Base-by-base conservation (phyloP, 2,113 vertebrate species). In the Epinephelus lanceolatus region DNA sequence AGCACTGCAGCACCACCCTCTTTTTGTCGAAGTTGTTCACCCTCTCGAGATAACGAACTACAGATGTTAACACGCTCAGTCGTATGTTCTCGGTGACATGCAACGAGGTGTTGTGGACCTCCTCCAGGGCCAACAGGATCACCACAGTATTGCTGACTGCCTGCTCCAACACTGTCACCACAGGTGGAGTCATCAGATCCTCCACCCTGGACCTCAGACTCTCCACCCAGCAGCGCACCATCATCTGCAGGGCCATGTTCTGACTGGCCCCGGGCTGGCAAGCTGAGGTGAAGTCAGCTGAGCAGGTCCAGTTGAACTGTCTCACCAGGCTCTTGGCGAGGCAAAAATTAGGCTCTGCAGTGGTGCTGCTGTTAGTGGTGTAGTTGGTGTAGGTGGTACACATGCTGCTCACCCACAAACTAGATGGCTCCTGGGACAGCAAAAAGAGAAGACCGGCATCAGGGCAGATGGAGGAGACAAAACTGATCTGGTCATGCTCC, bases 1-100 rank as follows among this genome's bases (percentile, higher is more conserved):
- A 97, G 83, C 94, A 96, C 84, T 96, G 95, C 74, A 97, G 89
- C 85, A 96, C 19, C 17, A 96, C 92, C 82, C 81, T 95, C 89
- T 94, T 96, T 52, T 92, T 93, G 23, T 86, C 87, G 52, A 94
- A 92, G 74, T 91, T 82, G 15, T 30, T 76, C 78, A 95, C 91
- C 12, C 62, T 85, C 57, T 94, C 82, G 15, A 96, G 81, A 76
- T 92, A 95, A 17, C 18, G 25, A 12, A 79, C 55, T 0, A 96
- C 61, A 19, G 95, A 81, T 0, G 85, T 21, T 12, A 96, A 68
- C 71, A 95, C 88, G 3, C 71, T 91, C 6, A 57, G 81, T 6
- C 89, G 62, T 25, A 96, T 91, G 81, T 93, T 93, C 67, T 95
- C 80, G 0, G 84, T 80, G 65, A 96, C 87, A 10, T 84, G 89